Conservation (phyloP, 1,140 invertebrate genomes). For the Magallana gigas region DNA sequence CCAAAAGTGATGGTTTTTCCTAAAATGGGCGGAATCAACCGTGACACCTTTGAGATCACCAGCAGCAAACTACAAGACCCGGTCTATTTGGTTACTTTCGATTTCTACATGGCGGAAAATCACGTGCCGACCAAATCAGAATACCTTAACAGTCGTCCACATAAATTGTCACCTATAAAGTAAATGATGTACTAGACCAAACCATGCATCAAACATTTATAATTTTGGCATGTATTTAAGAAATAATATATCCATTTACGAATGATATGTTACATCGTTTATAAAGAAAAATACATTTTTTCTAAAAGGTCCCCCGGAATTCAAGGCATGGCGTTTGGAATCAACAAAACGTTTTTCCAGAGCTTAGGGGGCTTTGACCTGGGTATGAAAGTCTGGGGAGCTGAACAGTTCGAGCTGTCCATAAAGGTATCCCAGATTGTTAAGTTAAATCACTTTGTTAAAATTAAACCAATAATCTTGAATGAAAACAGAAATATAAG, state of each 20-base stretch:
- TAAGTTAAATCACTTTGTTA: no score
- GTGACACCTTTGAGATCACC: slow-evolving; percentile 16
- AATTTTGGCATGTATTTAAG: no score
- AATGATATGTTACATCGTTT: no score
- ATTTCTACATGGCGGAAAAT: slow-evolving; percentile 33
- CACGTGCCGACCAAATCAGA: slow-evolving; percentile 16
- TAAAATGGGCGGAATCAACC: slow-evolving; percentile 2
- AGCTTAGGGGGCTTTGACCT: slow-evolving; percentile 84
- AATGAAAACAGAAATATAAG: no score
- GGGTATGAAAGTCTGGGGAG: slow-evolving; percentile 88
- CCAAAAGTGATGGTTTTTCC: slow-evolving; percentile 32
- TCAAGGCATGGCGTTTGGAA: slow-evolving; percentile 35
- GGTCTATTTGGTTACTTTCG: slow-evolving; percentile 17
- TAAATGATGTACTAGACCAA: background rate
- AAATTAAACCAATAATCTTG: no score
- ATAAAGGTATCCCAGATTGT: slow-evolving; percentile 81
- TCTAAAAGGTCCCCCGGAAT: slow-evolving; percentile 7
- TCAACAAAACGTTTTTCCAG: slow-evolving; percentile 36
- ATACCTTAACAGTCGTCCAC: background rate
- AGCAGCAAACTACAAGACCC: background rate
- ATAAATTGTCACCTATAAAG: slow-evolving; percentile 1
- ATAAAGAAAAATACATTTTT: background rate
- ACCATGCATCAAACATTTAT: no score
- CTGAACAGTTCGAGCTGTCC: slow-evolving; percentile 97
- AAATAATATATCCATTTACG: no score